Evolutionary conservation across 2,113 vertebrate species (phyloP), one percentile per base, ranked within the genome.

Genomic region (Epinephelus moara): DNA sequence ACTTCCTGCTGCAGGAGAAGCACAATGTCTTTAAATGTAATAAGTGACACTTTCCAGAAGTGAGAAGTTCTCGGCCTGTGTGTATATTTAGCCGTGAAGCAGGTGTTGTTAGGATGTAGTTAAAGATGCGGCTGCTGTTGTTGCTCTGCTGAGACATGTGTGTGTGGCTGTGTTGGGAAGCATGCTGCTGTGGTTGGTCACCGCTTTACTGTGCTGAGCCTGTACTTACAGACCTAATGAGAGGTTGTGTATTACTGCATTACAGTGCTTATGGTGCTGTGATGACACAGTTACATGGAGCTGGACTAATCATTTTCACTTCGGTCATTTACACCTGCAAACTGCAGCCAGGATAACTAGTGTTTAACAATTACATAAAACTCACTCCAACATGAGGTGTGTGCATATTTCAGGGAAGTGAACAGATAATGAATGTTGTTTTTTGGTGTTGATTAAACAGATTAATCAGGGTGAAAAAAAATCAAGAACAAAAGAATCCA

Each of bases 101-200:
- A 92, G 86, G 71, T 90, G 88, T 86, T 82, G 14, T 47, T 70
- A 67, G 74, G 84, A 89, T 85, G 90, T 85, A 78, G 84, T 85
- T 89, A 80, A 86, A 88, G 77, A 14, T 18, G 23, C 6, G 23
- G 52, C 70, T 80, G 75, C 69, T 52, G 59, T 52, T 7, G 33
- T 7, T 37, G 33, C 33, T 37, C 33, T 37, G 33, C 33, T 37
- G 33, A 37, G 33, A 37, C 33, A 1, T 55, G 70, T n/a, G 66
- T 75, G 85, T 61, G 59, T 40, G 61, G n/a, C 25, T 45, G 71
- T 4, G 66, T 70, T 1, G 6, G 61, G 47, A 75, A 33, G 59
- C 60, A 6, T 4, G 68, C 42, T 14, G 57, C 81, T n/a, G 78
- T 21, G 78, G 64, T 23, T 23, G 52, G 62, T 81, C 70, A 73